Percentiles rank a stretch among this genome's conserved stretches.
Evolutionary conservation across 2,888 invertebrate species (phyloP).

Genomic region (Perizoma flavofasciatum): DNA sequence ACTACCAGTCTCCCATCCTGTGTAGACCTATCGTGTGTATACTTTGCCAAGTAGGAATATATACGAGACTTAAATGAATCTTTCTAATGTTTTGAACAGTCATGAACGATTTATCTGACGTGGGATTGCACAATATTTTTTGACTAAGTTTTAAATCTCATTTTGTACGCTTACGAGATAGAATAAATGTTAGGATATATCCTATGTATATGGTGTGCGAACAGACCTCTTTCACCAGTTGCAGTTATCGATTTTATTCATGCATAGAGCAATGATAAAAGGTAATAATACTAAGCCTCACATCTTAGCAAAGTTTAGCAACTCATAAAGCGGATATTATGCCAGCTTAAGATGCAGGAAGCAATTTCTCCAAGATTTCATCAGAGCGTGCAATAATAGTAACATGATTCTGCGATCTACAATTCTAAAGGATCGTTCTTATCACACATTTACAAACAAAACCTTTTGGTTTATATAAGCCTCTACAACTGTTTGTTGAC

Average conservation of each 20-base stretch:
- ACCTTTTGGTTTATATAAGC: constrained; percentile 10
- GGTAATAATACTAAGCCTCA: constrained; percentile 29
- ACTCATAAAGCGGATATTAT: constrained; percentile 50
- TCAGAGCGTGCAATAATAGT: background rate
- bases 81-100: background rate
- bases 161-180: too few relatives aligned
- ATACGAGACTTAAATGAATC: constrained; percentile 4
- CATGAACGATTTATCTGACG: too few relatives aligned
- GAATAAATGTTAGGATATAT: too few relatives aligned
- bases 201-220: background rate
- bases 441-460: constrained; percentile 10
- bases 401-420: too few relatives aligned
- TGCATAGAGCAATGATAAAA: constrained; percentile 22
- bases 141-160: too few relatives aligned
- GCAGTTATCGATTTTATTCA: constrained; percentile 7
- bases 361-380: constrained; percentile 12
- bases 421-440: background rate
- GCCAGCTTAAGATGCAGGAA: background rate
- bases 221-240: background rate
- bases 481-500: constrained; percentile 24
- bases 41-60: background rate
- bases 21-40: background rate
- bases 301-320: constrained; percentile 34
- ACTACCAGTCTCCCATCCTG: constrained; percentile 25
- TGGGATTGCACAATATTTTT: too few relatives aligned